Evolutionary conservation across 2,113 vertebrate genomes (phyloP), one percentile per base, ranked within the genome.

Genomic region (Planiliza haematocheilus): DNA sequence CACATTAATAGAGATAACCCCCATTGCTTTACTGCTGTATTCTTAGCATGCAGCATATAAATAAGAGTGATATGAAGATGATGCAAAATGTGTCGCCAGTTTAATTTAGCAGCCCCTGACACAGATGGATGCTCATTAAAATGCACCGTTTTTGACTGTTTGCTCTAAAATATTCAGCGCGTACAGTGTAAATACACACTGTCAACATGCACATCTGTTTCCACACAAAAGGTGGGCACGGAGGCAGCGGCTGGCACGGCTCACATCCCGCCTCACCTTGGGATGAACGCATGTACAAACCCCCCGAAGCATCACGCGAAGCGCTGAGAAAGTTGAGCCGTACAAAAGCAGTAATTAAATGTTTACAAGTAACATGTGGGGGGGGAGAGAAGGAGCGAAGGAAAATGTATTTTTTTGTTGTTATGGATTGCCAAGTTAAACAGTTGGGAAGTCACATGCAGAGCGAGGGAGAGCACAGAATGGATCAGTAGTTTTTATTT

Each of bases 61-160:
- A 57, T 8, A 34, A 7, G 2, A 9, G 3, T 24, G 34, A 7
- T 70, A 36, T 38, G 38, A 66, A 45, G 24, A 30, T 57, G 58
- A 7, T 39, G 48, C 20, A 39, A 67, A 55, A 52, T 38, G 10
- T 69, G 24, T 50, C 56, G 46, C 48, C 4, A 1, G 38, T 53
- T 81, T 74, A 68, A 84, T 82, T 67, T 59, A 46, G 53, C 41
- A 11, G 21, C 18, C 60, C 14, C 24, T 74, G 41, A 63, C 52
- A 61, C 39, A 79, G 76, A 76, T 64, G 70, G 70, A 51, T 56
- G 41, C 52, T 84, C 53, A 79, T 81, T 74, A 67, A 85, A 70
- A 85, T 78, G 69, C 46, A n/a, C 21, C 46, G 82, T 73, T 74
- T 69, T 58, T 75, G 59, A 59, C 49, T 52, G 38, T 50, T 36